A percentile compares a stretch with the other conserved stretches of the same genome.
Conservation (phyloP, 2,113 vertebrate genomes). For the Gallinago jamesoni region DNA sequence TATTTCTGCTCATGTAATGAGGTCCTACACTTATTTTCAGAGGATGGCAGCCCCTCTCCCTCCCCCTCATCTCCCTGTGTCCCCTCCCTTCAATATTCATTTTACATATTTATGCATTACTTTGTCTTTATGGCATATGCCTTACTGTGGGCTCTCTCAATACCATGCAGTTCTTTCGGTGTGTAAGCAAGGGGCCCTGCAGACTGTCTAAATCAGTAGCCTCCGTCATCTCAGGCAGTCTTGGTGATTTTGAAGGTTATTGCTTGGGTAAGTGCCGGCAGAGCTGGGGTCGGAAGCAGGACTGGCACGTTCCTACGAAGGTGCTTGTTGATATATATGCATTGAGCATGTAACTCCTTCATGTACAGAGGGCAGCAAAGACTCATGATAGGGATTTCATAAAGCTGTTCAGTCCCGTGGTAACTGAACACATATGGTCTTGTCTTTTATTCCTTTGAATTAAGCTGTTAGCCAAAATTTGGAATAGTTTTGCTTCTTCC, state of each 20-base stretch:
- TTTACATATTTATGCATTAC: background rate
- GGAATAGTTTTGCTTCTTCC: background rate
- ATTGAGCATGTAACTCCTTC: background rate
- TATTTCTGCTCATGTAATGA: conserved; percentile 42
- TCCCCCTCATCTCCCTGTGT: background rate
- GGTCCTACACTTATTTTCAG: conserved; percentile 7
- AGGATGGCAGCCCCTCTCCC: background rate
- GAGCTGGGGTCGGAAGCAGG: background rate
- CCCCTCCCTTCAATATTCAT: background rate
- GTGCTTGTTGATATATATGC: background rate
- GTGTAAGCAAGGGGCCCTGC: background rate
- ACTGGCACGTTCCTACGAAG: accelerated
- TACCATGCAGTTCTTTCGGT: background rate
- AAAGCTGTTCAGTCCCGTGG: background rate
- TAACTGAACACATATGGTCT: background rate
- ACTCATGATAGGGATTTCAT: background rate
- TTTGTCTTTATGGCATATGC: background rate
- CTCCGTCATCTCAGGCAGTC: background rate
- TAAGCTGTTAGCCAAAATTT: background rate
- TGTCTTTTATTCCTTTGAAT: background rate
- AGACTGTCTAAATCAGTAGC: background rate
- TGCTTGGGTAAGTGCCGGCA: background rate
- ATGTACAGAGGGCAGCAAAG: conserved; percentile 58
- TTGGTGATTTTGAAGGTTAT: background rate
- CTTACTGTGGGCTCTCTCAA: background rate